Base-by-base conservation (phyloP, 2,888 invertebrate genomes). In the Hypselothyrea guttata region DNA sequence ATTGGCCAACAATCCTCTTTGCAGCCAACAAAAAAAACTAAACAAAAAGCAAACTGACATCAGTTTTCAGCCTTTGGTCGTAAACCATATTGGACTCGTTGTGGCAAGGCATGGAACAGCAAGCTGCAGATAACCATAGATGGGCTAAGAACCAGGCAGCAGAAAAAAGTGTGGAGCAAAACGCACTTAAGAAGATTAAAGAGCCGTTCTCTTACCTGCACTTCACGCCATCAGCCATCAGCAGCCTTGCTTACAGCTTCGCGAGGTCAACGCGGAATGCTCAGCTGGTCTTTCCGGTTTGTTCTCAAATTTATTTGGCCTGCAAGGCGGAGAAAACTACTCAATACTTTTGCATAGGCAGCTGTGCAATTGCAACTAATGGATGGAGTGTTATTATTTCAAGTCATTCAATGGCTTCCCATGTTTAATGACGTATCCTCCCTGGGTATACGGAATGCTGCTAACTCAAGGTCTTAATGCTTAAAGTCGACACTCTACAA, bases 111-210 rank as follows among this genome's bases (percentile, higher is more conserved):
- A 22, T 22, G 22, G 22, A 22, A 22, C 5, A 22, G 22, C 22
- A 2, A 22, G 22, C 5, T 22, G 22, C 2, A 22, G 22, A 22
- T 22, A 22, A 22, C 22, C 22, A 22, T 22, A 22, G 22, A 22
- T 22, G 22, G 5, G n/a, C 2, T 3, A 30, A n/a, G 30, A 30
- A 8, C 30, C 34, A 38, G 27, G 22, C 2, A 22, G 22, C 22
- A 4, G 22, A 22, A 22, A 22, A 22, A 22, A 22, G 22, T 22
- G 22, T 22, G 5, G 22, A 22, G 5, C 22, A 5, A 22, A 22
- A 22, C 22, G 22, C 71, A 78, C 76, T 78, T 83, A 78, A 75
- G 76, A 75, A 78, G 79, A 78, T 78, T 78, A 78, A 75, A 62
- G 61, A 71, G 73, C 61, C 54, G 46, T 44, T 61, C 56, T 55